phyloP scores from a whole-genome alignment of 2,888 invertebrate species.

The Amblyjoppa fuscipennis region DNA sequence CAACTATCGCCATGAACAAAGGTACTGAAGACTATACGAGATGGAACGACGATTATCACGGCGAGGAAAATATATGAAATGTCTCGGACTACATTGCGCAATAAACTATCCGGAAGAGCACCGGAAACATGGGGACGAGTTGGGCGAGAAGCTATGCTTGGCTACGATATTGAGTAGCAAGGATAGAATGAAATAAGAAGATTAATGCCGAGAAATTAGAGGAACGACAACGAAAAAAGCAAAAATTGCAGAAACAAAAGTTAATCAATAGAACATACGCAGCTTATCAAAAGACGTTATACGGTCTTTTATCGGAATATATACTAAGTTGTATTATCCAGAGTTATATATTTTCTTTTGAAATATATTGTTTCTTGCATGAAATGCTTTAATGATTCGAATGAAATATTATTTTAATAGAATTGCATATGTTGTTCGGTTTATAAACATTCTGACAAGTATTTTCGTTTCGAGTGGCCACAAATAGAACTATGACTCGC shows the following conservation, averaged over 20 bases:
- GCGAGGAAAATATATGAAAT: not conserved
- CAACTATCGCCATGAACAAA: too few relatives aligned
- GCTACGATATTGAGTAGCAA: too few relatives aligned
- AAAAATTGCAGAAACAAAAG: too few relatives aligned
- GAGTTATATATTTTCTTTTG: not conserved
- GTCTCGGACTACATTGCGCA: slow-evolving; percentile 10
- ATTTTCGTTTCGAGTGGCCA: slow-evolving; percentile 29
- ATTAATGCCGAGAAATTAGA: too few relatives aligned
- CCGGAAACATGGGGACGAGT: slow-evolving; percentile 55
- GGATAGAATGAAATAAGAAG: too few relatives aligned
- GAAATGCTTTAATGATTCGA: not conserved
- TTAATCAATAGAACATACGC: not conserved
- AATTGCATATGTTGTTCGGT: not conserved
- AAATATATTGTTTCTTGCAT: slow-evolving; percentile 4
- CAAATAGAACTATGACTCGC: slow-evolving; percentile 24
- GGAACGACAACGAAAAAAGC: too few relatives aligned
- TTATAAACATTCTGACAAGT: not conserved
- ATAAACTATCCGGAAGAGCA: too few relatives aligned
- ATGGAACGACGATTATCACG: too few relatives aligned
- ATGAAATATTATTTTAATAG: slow-evolving; percentile 12
- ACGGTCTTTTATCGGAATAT: not conserved
- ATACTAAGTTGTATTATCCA: not conserved
- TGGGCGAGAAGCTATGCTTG: slow-evolving; percentile 42
- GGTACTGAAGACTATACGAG: too few relatives aligned
- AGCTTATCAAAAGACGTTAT: slow-evolving; percentile 1